Base-by-base conservation (phyloP, 2,113 vertebrate species). In the Haemorhous mexicanus region DNA sequence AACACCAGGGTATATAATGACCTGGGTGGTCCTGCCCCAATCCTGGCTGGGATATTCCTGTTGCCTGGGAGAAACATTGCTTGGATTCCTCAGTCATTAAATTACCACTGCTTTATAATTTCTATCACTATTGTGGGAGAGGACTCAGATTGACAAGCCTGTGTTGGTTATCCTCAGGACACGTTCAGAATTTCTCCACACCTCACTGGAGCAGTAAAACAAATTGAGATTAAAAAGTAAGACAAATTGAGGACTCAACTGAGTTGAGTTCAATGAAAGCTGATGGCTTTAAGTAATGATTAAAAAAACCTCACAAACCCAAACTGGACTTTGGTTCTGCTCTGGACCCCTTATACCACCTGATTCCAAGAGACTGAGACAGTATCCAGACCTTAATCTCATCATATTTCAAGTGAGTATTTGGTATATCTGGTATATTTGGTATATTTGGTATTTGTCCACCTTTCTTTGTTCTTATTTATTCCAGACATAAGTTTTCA, bases 21-120 rank as follows among this genome's bases (percentile, higher is more conserved):
- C 44, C 32, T 3, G 11, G 37, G 35, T 21, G 33, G 8, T 53
- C 35, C 41, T 30, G 5, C 19, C 10, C 5, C 4, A 26, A 0
- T 16, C 26, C n/a, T 69, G 44, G 10, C 18, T 74, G 22, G 0
- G 5, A 37, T 28, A 16, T 14, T 85, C 35, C 58, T 41, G 6
- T 21, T 5, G 4, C 22, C 16, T 1, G 2, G 15, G 24, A 50
- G 27, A 11, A 68, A 76, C 13, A 22, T 13, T 41, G 9, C 11
- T 66, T 56, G 18, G 15, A 5, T 67, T 67, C 82, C 35, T 75
- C 39, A 27, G 22, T 33, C 61, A 52, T 46, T 8, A 58, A 63
- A 1, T 33, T n/a, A 26, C 9, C 28, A 28, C 11, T n/a, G 3
- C 8, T 3, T 49, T 43, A 4, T 7, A 33, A 64, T 13, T 16